phyloP scores from a whole-genome alignment of 1,140 invertebrate species.

The Solen grandis region DNA sequence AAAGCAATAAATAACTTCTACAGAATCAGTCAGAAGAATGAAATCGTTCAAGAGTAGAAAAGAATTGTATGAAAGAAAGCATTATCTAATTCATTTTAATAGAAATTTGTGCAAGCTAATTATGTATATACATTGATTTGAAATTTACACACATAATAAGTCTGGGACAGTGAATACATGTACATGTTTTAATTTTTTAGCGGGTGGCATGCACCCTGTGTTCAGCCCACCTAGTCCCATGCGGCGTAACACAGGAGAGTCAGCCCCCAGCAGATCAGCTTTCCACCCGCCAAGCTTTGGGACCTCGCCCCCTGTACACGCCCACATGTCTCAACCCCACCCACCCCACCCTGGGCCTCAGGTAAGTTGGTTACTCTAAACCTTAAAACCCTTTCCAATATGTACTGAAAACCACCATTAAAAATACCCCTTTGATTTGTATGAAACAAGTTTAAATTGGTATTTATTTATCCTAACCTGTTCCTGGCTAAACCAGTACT shows the following conservation, averaged over 20 bases:
- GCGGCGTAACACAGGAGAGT: constrained; percentile 85
- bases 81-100: no score
- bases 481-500: not conserved
- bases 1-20: no score
- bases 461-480: not conserved
- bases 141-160: no score
- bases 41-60: no score
- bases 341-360: constrained; percentile 32
- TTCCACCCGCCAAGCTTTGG: constrained; percentile 74
- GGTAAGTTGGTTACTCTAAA: not conserved
- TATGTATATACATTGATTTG: no score
- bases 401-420: not conserved
- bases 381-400: no score
- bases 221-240: constrained; percentile 85
- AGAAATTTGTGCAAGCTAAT: no score
- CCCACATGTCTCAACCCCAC: constrained; percentile 51
- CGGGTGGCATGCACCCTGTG: constrained; percentile 70
- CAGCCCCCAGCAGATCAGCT: constrained; percentile 82
- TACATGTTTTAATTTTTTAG: constrained; percentile 29
- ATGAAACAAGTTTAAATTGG: no score
- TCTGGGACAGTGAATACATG: no score
- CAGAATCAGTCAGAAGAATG: no score
- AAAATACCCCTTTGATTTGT: not conserved
- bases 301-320: constrained; percentile 72
- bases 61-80: no score